Base-by-base conservation (phyloP, 2,113 vertebrate species). In the Nyctibius bracteatus region DNA sequence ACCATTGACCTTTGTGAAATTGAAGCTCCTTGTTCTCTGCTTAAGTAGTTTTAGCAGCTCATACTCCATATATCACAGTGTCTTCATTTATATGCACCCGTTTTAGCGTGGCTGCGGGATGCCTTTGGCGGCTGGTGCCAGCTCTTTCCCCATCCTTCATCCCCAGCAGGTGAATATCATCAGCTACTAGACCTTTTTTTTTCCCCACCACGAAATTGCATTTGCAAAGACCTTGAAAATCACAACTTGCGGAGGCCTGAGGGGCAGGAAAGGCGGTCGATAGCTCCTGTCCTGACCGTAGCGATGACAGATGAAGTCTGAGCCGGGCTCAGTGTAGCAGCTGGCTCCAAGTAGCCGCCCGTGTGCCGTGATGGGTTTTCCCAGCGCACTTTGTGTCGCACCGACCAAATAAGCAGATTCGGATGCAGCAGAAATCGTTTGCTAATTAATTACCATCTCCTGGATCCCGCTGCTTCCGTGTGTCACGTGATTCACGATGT, bases 391-490 rank as follows among this genome's bases (percentile, higher is more conserved):
- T 58, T 47, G 31, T 24, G 59, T 10, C 2, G 58, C 46, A 52
- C 44, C 16, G 2, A 10, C 80, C 25, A 2, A 12, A 74, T 6
- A 22, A 24, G 12, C 62, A 10, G 61, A 4, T 28, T 1, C 1
- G 4, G 15, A 16, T 66, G 66, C 86, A 47, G 27, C 12, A 74
- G 89, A 88, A 94, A 13, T 85, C 35, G 13, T 91, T 88, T 71
- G 65, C 25, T 94, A 71, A 93, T 90, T 81, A 92, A 86, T 88
- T 47, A 15, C 81, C 86, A 79, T 35, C 86, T 78, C 28, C 66
- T 6, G 52, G 54, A 62, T 41, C 57, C 35, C 14, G 2, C 73
- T 81, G 86, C 62, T 54, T 41, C n/a, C 6, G 1, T 22, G 31
- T 47, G 59, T 28, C 77, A 22, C 13, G 31, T 37, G 44, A 47